phyloP scores from a whole-genome alignment of 2,113 vertebrate genomes.

The Nannospalax galili region DNA sequence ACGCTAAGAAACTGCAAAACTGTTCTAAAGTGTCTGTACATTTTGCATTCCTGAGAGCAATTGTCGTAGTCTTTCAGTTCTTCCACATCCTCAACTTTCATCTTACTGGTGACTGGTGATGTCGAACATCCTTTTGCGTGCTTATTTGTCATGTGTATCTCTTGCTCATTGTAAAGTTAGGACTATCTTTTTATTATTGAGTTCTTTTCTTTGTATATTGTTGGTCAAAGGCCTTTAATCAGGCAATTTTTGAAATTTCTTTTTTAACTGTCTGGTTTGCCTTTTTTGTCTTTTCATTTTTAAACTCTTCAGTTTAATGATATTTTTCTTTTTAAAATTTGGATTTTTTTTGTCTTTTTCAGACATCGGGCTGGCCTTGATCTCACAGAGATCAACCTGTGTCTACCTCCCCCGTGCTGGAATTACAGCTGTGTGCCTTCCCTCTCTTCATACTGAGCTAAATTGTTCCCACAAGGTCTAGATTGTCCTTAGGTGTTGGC shows the following conservation, averaged over 20 bases:
- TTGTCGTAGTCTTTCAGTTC: neutral
- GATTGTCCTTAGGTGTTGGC: slow-evolving; percentile 8
- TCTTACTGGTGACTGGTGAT: neutral
- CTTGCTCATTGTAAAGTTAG: neutral
- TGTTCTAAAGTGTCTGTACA: slow-evolving; percentile 19
- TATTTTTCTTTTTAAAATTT: neutral
- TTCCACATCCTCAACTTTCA: neutral
- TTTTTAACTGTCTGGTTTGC: neutral
- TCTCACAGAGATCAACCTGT: too few relatives aligned
- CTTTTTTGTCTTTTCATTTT: neutral
- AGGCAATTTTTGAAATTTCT: neutral
- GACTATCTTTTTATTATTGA: neutral
- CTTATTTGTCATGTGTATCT: neutral
- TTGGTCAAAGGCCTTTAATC: neutral
- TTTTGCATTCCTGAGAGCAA: slow-evolving; percentile 23
- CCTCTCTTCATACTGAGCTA: neutral
- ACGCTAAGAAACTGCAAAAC: neutral
- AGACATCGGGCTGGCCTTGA: too few relatives aligned
- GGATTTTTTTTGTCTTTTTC: too few relatives aligned
- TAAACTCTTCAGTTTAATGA: neutral
- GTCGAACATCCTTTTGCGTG: neutral
- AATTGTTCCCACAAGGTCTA: neutral
- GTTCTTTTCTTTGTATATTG: neutral
- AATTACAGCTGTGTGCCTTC: neutral
- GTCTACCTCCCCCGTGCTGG: too few relatives aligned